Evolutionary conservation across 2,797 vertebrate species (phyloP).

Genomic region (Dermochelys coriacea): DNA sequence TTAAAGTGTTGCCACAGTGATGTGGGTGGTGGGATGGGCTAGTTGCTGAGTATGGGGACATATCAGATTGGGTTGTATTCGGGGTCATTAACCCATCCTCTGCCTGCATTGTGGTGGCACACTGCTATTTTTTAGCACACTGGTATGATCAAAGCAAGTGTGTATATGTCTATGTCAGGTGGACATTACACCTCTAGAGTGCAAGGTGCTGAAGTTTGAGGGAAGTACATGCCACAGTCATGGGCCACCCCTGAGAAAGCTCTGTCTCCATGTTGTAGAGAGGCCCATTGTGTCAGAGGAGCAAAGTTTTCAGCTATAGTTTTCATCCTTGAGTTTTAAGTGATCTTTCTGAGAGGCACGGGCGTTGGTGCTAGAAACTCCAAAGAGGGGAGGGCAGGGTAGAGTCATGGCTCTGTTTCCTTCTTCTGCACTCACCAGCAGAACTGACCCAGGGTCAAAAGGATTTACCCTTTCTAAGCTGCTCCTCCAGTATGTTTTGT

Average conservation of each 20-base stretch:
- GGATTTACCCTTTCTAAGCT: neutral
- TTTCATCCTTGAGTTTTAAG: neutral
- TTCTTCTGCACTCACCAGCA: neutral
- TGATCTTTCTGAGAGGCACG: neutral
- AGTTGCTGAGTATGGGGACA: too few species aligned
- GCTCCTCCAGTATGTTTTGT: neutral
- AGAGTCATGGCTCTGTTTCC: neutral
- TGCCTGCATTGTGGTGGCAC: too few species aligned
- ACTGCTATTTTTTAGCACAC: too few species aligned
- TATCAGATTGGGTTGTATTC: too few species aligned
- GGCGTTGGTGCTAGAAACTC: neutral
- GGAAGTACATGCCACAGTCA: neutral
- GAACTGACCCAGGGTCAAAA: neutral
- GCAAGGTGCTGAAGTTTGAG: neutral
- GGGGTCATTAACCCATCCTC: too few species aligned
- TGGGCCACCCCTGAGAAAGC: too few species aligned
- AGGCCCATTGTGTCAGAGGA: neutral
- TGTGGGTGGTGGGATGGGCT: too few species aligned
- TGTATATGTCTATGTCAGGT: too few species aligned
- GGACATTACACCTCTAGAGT: neutral
- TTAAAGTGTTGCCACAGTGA: too few species aligned
- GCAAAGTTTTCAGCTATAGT: fast-evolving
- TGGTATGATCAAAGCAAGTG: too few species aligned
- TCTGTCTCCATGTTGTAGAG: neutral
- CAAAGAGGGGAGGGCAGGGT: neutral